These are phyloP conservation scores for Alouatta palliata DNA, from an alignment of 2,113 vertebrate species.

Conservation along the genomic window DNA sequence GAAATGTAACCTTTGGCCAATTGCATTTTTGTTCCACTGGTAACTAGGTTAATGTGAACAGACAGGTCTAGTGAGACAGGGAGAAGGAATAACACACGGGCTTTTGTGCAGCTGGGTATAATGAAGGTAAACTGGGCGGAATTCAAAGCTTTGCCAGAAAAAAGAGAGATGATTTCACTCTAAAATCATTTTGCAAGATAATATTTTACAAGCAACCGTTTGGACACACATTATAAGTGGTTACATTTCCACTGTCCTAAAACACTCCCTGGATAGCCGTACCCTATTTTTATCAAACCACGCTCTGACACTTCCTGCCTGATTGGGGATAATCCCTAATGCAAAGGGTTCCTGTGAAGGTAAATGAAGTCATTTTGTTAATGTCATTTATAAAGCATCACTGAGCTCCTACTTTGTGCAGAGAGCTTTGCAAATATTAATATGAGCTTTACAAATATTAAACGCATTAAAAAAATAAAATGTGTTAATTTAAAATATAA, in stretches of 20 bases:
- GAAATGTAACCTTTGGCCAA: constrained; percentile 69
- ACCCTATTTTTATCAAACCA: background rate
- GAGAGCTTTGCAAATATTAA: background rate
- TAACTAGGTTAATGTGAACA: constrained; percentile 79
- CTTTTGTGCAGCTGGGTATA: constrained; percentile 60
- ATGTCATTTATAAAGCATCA: background rate
- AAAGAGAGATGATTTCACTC: constrained; percentile 65
- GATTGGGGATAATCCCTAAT: too few relatives aligned
- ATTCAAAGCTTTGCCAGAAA: constrained; percentile 60
- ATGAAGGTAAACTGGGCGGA: constrained; percentile 68
- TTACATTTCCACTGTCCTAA: background rate
- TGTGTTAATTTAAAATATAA: background rate
- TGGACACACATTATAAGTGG: background rate
- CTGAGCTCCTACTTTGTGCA: background rate
- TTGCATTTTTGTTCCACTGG: constrained; percentile 56
- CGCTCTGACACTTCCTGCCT: background rate
- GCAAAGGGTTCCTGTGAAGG: background rate
- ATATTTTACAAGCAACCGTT: constrained; percentile 30
- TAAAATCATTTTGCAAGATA: constrained; percentile 49
- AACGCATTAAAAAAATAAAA: background rate
- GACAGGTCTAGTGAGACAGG: constrained; percentile 61
- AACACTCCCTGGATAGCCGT: background rate
- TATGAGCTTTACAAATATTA: background rate
- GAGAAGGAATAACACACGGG: constrained; percentile 65
- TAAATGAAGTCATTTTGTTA: background rate